Evolutionary conservation across 2,888 invertebrate genomes (phyloP), one percentile per base, ranked within the genome.

Genomic region (Furcula furcula): DNA sequence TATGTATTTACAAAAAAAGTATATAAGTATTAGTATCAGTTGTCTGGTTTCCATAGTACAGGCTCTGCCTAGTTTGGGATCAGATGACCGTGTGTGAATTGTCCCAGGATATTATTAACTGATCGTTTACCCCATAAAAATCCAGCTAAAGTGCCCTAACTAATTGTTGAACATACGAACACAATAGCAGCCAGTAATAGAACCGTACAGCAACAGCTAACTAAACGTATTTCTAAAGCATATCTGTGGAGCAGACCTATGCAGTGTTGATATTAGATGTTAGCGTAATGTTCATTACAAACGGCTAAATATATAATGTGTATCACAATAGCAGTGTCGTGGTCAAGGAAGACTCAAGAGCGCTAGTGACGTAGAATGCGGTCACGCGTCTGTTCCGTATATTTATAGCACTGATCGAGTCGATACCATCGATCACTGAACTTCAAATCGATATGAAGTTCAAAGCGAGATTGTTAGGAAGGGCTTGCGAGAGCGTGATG

Each of bases 301-400:
- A 62, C 39, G 64, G 63, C 83, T 86, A 86, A 86, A 82, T 83
- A n/a, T n/a, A 84, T 83, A 85, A 74, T 72, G 46, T 60, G 63
- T 65, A 80, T 78, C 65, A 83, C 85, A 85, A 84, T 83, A 81
- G 76, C 78, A 78, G 69, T 81, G 79, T 83, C 85, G 76, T 79
- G 85, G 85, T 83, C 83, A 77, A 72, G 66, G 72, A 60, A 75
- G 62, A 69, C 65, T 76, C 81, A 82, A 82, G 83, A 81, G 61
- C 83, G 69, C 42, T 56, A 55, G 72, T 84, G 84, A 83, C 85
- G 85, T 51, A 60, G 37, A 55, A 38, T 66, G 54, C 65, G 67
- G 68, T 79, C 81, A 78, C 80, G 81, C 76, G 79, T 68, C 63
- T 58, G 46, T 64, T 53, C 34, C 40, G 45, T 54, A 42, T 85